Evolutionary conservation across 2,113 vertebrate species (phyloP).

Genomic region (Reinhardtius hippoglossoides): DNA sequence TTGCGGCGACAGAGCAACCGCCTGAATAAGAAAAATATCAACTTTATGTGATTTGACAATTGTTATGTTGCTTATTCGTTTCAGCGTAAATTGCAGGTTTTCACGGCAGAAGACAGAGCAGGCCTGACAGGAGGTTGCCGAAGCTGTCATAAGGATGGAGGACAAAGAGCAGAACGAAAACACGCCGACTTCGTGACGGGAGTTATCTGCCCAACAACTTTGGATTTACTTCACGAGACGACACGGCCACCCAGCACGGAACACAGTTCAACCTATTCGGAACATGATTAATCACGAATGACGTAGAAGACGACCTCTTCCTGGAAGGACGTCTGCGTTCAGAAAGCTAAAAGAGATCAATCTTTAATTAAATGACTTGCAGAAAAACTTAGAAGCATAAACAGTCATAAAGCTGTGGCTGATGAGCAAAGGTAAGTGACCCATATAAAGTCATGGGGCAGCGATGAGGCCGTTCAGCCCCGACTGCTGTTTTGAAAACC

Average conservation of each 20-base stretch:
- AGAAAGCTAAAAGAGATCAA: slow-evolving; percentile 20
- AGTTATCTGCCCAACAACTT: too few relatives aligned
- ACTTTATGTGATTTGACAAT: slow-evolving; percentile 39
- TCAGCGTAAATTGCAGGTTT: slow-evolving; percentile 56
- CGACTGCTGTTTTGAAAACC: neutral
- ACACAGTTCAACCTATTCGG: neutral
- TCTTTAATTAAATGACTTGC: slow-evolving; percentile 1
- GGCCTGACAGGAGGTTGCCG: slow-evolving; percentile 46
- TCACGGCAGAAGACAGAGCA: slow-evolving; percentile 24
- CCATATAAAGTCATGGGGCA: neutral
- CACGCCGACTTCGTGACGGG: neutral
- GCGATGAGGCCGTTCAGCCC: slow-evolving; percentile 3
- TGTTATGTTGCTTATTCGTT: slow-evolving; percentile 39
- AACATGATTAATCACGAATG: slow-evolving; percentile 2
- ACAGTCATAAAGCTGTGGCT: neutral
- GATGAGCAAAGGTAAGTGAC: neutral
- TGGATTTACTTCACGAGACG: neutral
- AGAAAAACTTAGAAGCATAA: neutral
- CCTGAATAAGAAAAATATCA: slow-evolving; percentile 25
- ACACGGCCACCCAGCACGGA: neutral
- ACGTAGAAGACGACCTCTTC: neutral
- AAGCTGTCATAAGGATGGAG: slow-evolving; percentile 31
- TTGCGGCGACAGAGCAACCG: neutral
- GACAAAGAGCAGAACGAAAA: slow-evolving; percentile 20
- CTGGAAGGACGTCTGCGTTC: neutral